These are phyloP conservation scores for Enteromius unitaeniatus DNA, from an alignment of 2,797 vertebrate species.

Conservation along the genomic window DNA sequence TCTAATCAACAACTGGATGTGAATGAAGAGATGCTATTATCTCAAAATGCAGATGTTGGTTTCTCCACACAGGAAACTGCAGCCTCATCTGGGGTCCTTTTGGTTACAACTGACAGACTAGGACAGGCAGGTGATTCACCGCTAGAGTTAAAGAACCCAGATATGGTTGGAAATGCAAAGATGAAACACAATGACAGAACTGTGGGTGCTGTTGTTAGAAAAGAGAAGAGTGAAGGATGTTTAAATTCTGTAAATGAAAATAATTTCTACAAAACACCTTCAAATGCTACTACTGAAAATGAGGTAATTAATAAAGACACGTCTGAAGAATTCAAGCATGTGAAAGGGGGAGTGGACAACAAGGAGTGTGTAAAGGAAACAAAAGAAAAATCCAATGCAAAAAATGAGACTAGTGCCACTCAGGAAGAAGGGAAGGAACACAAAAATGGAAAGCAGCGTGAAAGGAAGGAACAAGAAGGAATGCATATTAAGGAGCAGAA, in stretches of 20 bases:
- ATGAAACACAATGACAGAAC: slow-evolving; percentile 1
- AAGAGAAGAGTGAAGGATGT: neutral
- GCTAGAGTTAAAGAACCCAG: slow-evolving; percentile 11
- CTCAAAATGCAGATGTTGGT: slow-evolving; percentile 21
- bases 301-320: slow-evolving; percentile 8
- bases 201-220: neutral
- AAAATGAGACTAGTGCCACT: neutral
- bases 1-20: slow-evolving; percentile 9
- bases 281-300: slow-evolving; percentile 6
- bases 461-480: neutral
- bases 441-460: neutral
- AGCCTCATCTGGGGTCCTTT: slow-evolving; percentile 8
- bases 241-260: slow-evolving; percentile 17
- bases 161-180: slow-evolving; percentile 39
- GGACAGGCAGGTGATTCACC: neutral
- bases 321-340: slow-evolving; percentile 10
- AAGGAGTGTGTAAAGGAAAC: slow-evolving; percentile 10
- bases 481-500: neutral
- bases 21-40: neutral
- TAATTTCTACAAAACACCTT: neutral
- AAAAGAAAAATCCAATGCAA: slow-evolving; percentile 14
- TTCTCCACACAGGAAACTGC: slow-evolving; percentile 1
- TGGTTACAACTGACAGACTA: slow-evolving; percentile 19
- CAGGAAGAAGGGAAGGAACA: slow-evolving; percentile 11
- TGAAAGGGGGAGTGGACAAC: neutral